Evolutionary conservation across 2,888 invertebrate genomes (phyloP).

Genomic region (Cantharis rufa): DNA sequence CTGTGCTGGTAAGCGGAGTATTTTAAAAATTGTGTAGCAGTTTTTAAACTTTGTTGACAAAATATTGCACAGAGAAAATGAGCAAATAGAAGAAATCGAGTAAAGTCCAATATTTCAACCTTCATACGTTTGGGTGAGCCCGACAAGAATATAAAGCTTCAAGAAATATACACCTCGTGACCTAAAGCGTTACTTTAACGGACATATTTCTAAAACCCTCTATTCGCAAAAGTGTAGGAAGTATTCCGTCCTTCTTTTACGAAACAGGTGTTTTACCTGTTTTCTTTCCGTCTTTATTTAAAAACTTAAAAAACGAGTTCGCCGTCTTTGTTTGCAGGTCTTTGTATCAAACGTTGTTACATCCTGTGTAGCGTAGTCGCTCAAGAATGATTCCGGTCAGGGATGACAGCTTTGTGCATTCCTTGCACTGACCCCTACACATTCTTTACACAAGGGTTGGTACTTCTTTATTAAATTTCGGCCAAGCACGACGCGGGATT

Average conservation of each 20-base stretch:
- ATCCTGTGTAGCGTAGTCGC: conserved; percentile 20
- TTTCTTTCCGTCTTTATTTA: conserved; percentile 4
- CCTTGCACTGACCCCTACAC: conserved; percentile 38
- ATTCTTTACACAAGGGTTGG: conserved; percentile 37
- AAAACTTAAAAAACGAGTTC: background rate
- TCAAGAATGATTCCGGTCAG: conserved; percentile 36
- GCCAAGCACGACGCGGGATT: background rate
- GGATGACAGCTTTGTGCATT: conserved; percentile 37
- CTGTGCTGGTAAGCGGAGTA: background rate
- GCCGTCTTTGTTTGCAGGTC: conserved; percentile 9
- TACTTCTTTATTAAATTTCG: conserved; percentile 32
- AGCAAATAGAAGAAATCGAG: conserved; percentile 8
- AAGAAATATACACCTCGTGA: conserved; percentile 31
- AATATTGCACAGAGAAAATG: conserved; percentile 3
- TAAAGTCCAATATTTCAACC: conserved; percentile 21
- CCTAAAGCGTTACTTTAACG: conserved; percentile 30
- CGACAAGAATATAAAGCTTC: conserved; percentile 27
- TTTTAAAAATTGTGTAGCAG: background rate
- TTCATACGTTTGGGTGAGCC: conserved; percentile 25
- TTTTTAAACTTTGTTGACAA: background rate
- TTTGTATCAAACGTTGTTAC: conserved; percentile 13
- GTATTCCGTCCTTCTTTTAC: conserved; percentile 3
- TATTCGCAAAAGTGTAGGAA: conserved; percentile 16
- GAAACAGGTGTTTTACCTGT: conserved; percentile 18
- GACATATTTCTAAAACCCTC: conserved; percentile 22